Evolutionary conservation across 1,140 invertebrate species (phyloP), one percentile per base, ranked within the genome.

Genomic region (Drosophila leontia): DNA sequence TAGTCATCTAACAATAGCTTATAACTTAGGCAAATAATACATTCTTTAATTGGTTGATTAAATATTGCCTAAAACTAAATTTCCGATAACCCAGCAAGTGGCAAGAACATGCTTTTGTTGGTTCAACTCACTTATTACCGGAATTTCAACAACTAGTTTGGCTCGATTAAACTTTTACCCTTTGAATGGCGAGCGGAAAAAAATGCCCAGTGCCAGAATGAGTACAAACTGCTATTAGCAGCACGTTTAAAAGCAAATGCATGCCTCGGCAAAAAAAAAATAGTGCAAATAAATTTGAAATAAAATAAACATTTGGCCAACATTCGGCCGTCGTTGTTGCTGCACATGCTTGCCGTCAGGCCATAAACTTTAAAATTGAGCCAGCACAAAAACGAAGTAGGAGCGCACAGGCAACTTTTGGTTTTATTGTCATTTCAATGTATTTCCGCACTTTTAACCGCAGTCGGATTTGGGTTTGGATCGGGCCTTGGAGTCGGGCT

Each of bases 341-440:
- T 62, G 85, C 80, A 81, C 78, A 84, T 79, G 75, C 37, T 90
- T 26, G 55, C 68, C 82, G 72, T 75, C 70, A 45, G 65, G 65
- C 53, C 81, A 90, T 88, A 88, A 87, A 88, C 72, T 87, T 87
- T 90, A 88, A 80, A 88, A 78, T 75, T 84, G 80, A 75, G 80
- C 51, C 59, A 44, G 48, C 63, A 57, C 47, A 75, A 65, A 60
- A 76, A 68, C 50, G 50, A 58, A 75, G 65, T 48, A 62, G 69
- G 56, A 78, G 72, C 61, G 51, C 61, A 56, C 55, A 60, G 68
- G 70, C 81, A 90, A 82, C 75, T 90, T 90, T 85, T 90, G 84
- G 85, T 90, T 90, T 90, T 90, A 90, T 90, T 90, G 85, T 90
- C 85, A 90, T 90, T 90, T 90, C 86, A 90, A 88, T 88, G 78